These are phyloP conservation scores for Mormyrus iriodes DNA, from an alignment of 2,113 vertebrate genomes.

Conservation along the genomic window DNA sequence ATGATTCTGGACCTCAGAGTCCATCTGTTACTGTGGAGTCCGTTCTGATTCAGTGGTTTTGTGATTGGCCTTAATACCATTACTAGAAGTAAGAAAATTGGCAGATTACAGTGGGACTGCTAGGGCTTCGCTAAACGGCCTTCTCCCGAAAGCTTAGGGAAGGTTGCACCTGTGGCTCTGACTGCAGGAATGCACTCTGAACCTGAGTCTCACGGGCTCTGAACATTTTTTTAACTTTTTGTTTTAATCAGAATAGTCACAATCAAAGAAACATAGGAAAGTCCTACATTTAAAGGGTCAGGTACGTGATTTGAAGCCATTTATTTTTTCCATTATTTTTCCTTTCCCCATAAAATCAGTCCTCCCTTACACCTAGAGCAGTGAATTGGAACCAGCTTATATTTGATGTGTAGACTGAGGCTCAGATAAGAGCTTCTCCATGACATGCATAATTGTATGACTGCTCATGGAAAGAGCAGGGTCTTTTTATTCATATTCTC, in stretches of 20 bases:
- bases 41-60: slow-evolving; percentile 55
- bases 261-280: neutral
- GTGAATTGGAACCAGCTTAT: slow-evolving; percentile 13
- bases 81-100: slow-evolving; percentile 55
- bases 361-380: neutral
- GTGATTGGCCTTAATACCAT: slow-evolving; percentile 63
- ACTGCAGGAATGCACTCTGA: neutral
- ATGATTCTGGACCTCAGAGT: slow-evolving; percentile 2
- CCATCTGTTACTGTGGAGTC: slow-evolving; percentile 57
- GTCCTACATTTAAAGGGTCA: neutral
- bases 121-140: slow-evolving; percentile 53
- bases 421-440: neutral
- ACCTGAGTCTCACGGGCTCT: neutral
- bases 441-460: slow-evolving; percentile 7
- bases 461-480: neutral
- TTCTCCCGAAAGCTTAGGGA: slow-evolving; percentile 44
- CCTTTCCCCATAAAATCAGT: neutral
- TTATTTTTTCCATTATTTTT: slow-evolving; percentile 19
- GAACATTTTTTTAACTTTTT: neutral
- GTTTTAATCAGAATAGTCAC: slow-evolving; percentile 1
- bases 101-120: slow-evolving; percentile 59
- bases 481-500: neutral
- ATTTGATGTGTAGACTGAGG: neutral
- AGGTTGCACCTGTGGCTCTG: neutral
- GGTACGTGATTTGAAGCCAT: neutral